phyloP scores from a whole-genome alignment of 92 coral and sea anemone genomes.

The Actinernus sp. region DNA sequence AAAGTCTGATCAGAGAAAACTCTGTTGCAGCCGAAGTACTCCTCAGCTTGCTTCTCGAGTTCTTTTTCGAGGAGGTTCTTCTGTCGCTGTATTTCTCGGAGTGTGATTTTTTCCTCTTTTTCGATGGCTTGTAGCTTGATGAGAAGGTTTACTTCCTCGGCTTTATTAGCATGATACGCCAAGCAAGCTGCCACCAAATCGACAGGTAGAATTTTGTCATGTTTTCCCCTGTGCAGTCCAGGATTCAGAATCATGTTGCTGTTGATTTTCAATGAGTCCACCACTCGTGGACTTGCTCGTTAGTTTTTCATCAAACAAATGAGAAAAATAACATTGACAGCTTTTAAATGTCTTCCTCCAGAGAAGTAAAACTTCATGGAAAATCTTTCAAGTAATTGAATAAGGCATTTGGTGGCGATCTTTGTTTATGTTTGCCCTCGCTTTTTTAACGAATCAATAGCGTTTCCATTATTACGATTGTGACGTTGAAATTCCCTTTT shows the following conservation, averaged over 20 bases:
- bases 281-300: no score
- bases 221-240: neutral
- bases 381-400: no score
- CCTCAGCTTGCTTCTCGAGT: slow-evolving; percentile 19
- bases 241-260: slow-evolving; percentile 19
- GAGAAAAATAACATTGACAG: no score
- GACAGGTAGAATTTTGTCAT: slow-evolving; percentile 35
- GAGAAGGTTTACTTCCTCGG: slow-evolving; percentile 49
- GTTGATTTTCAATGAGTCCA: no score
- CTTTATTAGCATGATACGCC: slow-evolving; percentile 38
- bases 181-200: slow-evolving; percentile 61
- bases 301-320: no score
- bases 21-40: slow-evolving; percentile 60
- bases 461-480: no score
- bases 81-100: slow-evolving; percentile 13
- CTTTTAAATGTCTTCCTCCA: no score
- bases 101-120: slow-evolving; percentile 23
- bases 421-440: no score
- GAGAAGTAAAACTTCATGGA: no score
- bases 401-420: no score
- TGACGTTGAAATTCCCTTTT: no score
- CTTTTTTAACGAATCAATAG: no score
- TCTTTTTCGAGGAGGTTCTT: slow-evolving; percentile 46
- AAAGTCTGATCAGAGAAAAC: slow-evolving; percentile 65
- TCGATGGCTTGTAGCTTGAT: slow-evolving; percentile 33